phyloP scores from a whole-genome alignment of 1,140 invertebrate species.

The Laupala kohalensis region DNA sequence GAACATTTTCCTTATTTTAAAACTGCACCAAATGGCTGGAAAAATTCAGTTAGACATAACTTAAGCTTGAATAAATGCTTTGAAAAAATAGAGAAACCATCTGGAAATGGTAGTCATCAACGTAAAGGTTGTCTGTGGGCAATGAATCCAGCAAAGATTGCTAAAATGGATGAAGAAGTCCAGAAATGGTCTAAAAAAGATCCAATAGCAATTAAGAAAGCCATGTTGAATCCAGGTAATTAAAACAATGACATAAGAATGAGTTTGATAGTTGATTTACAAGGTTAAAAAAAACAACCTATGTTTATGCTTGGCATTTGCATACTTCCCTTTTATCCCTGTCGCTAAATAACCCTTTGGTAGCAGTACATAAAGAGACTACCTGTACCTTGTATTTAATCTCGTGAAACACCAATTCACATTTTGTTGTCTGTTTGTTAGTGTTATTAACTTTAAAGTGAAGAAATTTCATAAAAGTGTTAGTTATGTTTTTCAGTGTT shows the following conservation, averaged over 20 bases:
- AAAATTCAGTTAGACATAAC: conserved; percentile 94
- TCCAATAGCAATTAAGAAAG: conserved; percentile 66
- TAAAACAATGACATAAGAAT: no score
- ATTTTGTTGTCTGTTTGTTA: no score
- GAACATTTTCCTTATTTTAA: conserved; percentile 97
- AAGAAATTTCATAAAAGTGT: neutral
- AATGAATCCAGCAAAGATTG: conserved; percentile 84
- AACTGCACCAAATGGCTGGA: conserved; percentile 94
- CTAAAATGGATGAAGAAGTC: conserved; percentile 95
- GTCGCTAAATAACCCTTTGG: no score
- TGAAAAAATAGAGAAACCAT: conserved; percentile 90
- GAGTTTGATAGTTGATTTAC: no score
- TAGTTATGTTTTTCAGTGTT: neutral
- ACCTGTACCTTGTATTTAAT: no score
- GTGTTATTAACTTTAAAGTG: neutral
- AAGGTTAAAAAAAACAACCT: no score
- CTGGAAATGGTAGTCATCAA: conserved; percentile 57
- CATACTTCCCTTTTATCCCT: no score
- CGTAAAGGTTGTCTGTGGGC: conserved; percentile 89
- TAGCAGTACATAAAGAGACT: no score
- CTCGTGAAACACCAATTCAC: no score
- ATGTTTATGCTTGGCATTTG: no score
- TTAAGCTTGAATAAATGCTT: conserved; percentile 94
- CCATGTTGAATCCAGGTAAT: conserved; percentile 76
- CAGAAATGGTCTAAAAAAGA: conserved; percentile 93